Conservation (phyloP, 2,113 vertebrate species). For the Sebastes fasciatus region DNA sequence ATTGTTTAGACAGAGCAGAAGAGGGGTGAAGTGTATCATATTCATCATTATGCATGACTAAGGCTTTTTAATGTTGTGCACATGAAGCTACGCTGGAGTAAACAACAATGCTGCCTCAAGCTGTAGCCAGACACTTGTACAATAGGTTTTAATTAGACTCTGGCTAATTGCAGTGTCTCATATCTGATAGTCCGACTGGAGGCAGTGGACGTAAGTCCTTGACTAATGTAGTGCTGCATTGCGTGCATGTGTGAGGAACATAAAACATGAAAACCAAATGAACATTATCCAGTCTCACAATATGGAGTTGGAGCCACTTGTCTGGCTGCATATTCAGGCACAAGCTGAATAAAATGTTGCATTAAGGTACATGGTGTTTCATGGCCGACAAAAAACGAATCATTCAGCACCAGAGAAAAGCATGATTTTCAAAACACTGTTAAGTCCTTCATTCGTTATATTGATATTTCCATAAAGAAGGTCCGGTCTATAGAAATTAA, state of each 20-base stretch:
- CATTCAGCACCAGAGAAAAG: slow-evolving; percentile 1
- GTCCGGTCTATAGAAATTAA: background rate
- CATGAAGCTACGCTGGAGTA: background rate
- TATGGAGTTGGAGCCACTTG: background rate
- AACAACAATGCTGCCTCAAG: slow-evolving; percentile 10
- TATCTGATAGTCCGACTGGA: slow-evolving; percentile 11
- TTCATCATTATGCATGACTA: slow-evolving; percentile 5
- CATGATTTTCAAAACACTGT: background rate
- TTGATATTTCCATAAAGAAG: background rate
- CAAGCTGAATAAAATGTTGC: background rate
- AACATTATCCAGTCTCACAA: background rate
- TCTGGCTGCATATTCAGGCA: slow-evolving; percentile 3
- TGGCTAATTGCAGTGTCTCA: slow-evolving; percentile 30
- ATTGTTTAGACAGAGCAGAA: slow-evolving; percentile 25
- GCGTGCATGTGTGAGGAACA: slow-evolving; percentile 1
- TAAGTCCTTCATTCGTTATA: background rate
- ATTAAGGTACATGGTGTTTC: background rate
- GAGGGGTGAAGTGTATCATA: background rate
- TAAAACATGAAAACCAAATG: slow-evolving; percentile 22
- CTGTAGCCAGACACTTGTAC: slow-evolving; percentile 18
- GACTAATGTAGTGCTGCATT: background rate
- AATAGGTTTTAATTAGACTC: slow-evolving; percentile 32
- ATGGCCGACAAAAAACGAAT: background rate
- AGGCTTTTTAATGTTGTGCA: background rate
- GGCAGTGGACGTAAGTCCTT: background rate